Conservation (phyloP, 2,113 vertebrate genomes). For the Lophura nycthemera region DNA sequence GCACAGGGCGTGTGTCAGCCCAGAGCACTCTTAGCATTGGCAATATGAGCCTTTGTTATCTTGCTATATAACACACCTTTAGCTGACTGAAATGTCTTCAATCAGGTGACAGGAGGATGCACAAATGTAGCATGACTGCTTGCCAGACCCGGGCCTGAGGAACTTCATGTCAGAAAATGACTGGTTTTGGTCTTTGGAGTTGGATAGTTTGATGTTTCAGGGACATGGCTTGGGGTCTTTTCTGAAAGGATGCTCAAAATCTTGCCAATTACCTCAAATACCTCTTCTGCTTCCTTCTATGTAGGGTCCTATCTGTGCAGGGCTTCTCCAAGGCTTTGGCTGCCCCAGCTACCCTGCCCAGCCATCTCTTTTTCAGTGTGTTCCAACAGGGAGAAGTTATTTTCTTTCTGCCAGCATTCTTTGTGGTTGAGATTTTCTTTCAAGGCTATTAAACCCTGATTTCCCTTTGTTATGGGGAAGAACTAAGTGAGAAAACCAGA, state of each 20-base stretch:
- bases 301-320: too few species aligned
- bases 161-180: background rate
- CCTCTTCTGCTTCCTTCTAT: background rate
- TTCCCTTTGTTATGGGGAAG: background rate
- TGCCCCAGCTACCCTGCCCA: background rate
- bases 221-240: background rate
- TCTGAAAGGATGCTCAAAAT: background rate
- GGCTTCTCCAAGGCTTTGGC: background rate
- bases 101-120: background rate
- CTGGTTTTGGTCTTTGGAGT: background rate
- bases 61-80: background rate
- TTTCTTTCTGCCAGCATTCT: background rate
- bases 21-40: background rate
- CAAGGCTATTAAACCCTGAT: background rate
- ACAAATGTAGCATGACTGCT: background rate
- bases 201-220: background rate
- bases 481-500: background rate
- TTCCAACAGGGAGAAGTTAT: background rate
- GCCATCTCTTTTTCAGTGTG: background rate
- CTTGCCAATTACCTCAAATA: background rate
- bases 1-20: background rate
- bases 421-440: background rate
- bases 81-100: background rate
- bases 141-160: background rate
- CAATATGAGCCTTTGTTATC: background rate